Conservation (phyloP, 2,888 invertebrate species). For the Dinocampus coccinellae region DNA sequence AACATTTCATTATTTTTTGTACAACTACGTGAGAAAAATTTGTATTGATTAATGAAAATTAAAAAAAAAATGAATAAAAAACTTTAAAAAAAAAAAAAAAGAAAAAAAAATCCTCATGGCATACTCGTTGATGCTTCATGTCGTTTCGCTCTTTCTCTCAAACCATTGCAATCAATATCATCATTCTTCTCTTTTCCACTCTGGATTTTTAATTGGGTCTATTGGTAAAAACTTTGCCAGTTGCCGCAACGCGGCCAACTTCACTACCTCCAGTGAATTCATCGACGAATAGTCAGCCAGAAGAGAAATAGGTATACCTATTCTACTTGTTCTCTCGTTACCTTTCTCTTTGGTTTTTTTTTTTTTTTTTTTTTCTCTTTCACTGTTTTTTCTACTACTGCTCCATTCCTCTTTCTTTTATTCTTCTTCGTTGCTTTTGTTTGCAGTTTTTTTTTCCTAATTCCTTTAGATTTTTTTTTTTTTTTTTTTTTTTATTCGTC, state of each 20-base stretch:
- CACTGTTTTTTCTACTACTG: background rate
- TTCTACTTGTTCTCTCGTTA: slow-evolving; percentile 28
- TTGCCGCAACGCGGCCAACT: slow-evolving; percentile 24
- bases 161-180: slow-evolving; percentile 29
- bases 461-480: no score
- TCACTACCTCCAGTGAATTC: slow-evolving; percentile 31
- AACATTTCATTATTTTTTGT: background rate
- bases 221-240: slow-evolving; percentile 46
- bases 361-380: slow-evolving; percentile 14
- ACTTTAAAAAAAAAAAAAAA: background rate
- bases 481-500: slow-evolving; percentile 6
- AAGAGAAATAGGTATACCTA: slow-evolving; percentile 30
- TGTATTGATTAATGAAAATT: background rate
- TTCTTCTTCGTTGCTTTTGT: slow-evolving; percentile 8
- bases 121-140: slow-evolving; percentile 18
- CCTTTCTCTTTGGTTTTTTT: slow-evolving; percentile 11
- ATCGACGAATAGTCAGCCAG: slow-evolving; percentile 38
- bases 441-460: no score
- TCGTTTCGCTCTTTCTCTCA: slow-evolving; percentile 31
- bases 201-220: slow-evolving; percentile 45
- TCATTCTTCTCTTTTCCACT: slow-evolving; percentile 12
- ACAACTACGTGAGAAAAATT: background rate
- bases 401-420: background rate
- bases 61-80: slow-evolving; percentile 5
- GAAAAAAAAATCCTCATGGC: slow-evolving; percentile 10